Percentiles rank a stretch among this genome's conserved stretches.
Evolutionary conservation across 2,113 vertebrate species (phyloP).

Genomic region (Cyprinodon variegatus): DNA sequence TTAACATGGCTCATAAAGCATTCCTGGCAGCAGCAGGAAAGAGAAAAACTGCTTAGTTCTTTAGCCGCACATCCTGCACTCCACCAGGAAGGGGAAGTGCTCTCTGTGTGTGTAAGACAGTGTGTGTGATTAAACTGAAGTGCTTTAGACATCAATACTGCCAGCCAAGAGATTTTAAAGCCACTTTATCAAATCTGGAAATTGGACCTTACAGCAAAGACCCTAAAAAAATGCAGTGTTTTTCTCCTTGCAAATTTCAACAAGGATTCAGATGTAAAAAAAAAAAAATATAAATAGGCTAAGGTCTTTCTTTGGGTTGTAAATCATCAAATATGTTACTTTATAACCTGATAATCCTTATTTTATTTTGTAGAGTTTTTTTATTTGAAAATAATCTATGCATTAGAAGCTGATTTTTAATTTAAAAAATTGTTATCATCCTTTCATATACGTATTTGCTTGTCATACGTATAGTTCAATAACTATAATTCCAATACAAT

Average conservation of each 20-base stretch:
- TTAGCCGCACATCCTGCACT: slow-evolving; percentile 70
- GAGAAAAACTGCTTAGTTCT: slow-evolving; percentile 67
- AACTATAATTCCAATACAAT: too few species aligned
- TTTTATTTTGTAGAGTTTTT: too few species aligned
- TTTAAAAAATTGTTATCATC: too few species aligned
- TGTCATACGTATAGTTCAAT: too few species aligned
- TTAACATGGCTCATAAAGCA: slow-evolving; percentile 73
- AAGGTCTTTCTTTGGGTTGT: not conserved
- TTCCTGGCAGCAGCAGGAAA: slow-evolving; percentile 66
- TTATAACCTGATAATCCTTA: not conserved
- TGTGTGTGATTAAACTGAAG: slow-evolving; percentile 53
- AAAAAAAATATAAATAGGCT: not conserved
- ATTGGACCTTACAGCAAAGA: slow-evolving; percentile 40
- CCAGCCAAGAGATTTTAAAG: slow-evolving; percentile 55
- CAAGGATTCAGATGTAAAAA: not conserved
- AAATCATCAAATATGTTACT: not conserved
- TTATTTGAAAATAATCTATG: too few species aligned
- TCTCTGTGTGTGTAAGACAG: slow-evolving; percentile 42
- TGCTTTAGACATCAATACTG: slow-evolving; percentile 74
- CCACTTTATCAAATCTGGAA: slow-evolving; percentile 53
- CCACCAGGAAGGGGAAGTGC: slow-evolving; percentile 66
- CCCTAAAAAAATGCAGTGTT: slow-evolving; percentile 22
- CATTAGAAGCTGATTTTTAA: too few species aligned
- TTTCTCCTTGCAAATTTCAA: not conserved
- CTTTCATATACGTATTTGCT: too few species aligned